phyloP scores from a whole-genome alignment of 1,140 invertebrate species.

The Ptiloglossa arizonensis region DNA sequence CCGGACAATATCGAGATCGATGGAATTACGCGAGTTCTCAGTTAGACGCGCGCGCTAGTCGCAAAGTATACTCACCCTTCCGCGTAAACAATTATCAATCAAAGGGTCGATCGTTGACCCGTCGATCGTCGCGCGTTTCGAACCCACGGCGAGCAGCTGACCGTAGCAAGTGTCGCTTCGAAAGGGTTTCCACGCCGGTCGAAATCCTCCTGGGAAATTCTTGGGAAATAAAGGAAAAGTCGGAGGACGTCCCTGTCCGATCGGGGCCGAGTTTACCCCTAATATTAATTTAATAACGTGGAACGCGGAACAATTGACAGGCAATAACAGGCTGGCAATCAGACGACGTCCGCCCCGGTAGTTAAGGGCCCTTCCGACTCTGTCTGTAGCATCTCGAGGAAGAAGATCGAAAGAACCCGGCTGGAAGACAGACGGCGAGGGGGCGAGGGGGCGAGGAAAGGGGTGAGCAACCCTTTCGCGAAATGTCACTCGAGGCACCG shows the following conservation, averaged over 20 bases:
- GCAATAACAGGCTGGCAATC: slow-evolving; percentile 80
- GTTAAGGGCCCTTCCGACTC: slow-evolving; percentile 72
- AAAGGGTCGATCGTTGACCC: slow-evolving; percentile 22
- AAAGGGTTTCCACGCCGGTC: slow-evolving; percentile 46
- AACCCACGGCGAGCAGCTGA: slow-evolving; percentile 21
- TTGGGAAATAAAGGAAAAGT: slow-evolving; percentile 73
- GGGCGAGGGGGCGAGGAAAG: slow-evolving; percentile 48
- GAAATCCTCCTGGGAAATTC: slow-evolving; percentile 73
- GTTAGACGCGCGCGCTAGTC: background rate
- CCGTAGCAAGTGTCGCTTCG: slow-evolving; percentile 11
- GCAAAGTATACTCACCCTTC: background rate
- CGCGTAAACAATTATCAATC: slow-evolving; percentile 26
- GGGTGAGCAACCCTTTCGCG: slow-evolving; percentile 77
- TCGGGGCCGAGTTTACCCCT: slow-evolving; percentile 56
- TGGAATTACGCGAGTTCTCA: too few species aligned
- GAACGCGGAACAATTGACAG: slow-evolving; percentile 79
- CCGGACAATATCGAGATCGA: too few species aligned
- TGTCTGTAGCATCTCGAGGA: slow-evolving; percentile 45
- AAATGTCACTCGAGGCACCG: slow-evolving; percentile 77
- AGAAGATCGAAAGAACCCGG: slow-evolving; percentile 52
- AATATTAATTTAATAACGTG: slow-evolving; percentile 82
- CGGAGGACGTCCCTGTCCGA: slow-evolving; percentile 63
- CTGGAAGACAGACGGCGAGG: background rate
- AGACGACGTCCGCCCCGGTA: slow-evolving; percentile 67
- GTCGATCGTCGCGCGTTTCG: slow-evolving; percentile 26